phyloP scores from a whole-genome alignment of 2,113 vertebrate genomes.

The Ammospiza caudacuta region DNA sequence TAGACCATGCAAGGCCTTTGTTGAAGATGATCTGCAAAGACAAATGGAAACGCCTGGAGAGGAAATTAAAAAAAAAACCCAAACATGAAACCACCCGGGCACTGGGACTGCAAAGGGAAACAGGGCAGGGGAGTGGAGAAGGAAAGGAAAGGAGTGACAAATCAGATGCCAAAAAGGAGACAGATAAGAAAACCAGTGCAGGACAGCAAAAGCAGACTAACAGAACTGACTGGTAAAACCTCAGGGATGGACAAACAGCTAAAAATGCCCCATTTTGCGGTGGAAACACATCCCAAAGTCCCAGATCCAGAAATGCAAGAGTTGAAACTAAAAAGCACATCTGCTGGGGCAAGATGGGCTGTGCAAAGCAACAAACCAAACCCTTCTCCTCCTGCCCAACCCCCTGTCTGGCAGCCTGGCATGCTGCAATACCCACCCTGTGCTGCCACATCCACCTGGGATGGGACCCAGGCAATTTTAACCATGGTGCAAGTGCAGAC shows the following conservation, averaged over 20 bases:
- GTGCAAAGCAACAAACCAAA: neutral
- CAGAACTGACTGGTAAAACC: neutral
- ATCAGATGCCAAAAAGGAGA: neutral
- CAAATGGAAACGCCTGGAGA: constrained; percentile 45
- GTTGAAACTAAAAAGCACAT: neutral
- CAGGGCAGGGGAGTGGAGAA: neutral
- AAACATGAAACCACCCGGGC: neutral
- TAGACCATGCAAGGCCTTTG: constrained; percentile 25
- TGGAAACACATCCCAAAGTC: neutral
- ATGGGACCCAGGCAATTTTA: neutral
- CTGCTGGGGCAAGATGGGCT: neutral
- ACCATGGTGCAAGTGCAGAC: fast-evolving
- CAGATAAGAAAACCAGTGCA: neutral
- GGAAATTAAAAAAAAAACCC: neutral
- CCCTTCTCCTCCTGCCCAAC: neutral
- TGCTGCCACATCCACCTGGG: neutral
- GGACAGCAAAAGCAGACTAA: neutral
- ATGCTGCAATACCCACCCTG: neutral
- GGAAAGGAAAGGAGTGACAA: neutral
- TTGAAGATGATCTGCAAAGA: constrained; percentile 56
- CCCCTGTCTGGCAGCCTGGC: neutral
- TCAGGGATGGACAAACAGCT: neutral
- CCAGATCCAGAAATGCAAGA: neutral
- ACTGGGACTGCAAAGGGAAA: neutral
- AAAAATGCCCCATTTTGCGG: neutral